Conservation (phyloP, 2,113 vertebrate species). For the Serinus canaria region DNA sequence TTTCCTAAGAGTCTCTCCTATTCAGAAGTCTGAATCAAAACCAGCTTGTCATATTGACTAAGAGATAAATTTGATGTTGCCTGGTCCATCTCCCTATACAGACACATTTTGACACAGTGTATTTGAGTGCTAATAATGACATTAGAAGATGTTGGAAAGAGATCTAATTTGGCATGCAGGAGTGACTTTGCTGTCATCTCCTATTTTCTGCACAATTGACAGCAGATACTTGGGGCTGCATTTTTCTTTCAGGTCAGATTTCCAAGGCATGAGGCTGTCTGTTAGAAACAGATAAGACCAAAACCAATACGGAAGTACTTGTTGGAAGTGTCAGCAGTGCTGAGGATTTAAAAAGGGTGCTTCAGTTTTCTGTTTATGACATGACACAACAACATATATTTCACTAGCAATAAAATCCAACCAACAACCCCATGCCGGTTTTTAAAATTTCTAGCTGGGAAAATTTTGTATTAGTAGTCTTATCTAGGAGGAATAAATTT, state of each 20-base stretch:
- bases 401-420: constrained; percentile 63
- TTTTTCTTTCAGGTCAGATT: constrained; percentile 83
- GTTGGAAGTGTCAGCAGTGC: constrained; percentile 73
- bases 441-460: constrained; percentile 52
- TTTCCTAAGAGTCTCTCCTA: background rate
- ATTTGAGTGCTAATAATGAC: constrained; percentile 87
- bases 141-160: constrained; percentile 81
- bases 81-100: constrained; percentile 70
- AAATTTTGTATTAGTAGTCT: constrained; percentile 36
- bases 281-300: constrained; percentile 80
- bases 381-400: constrained; percentile 65
- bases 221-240: constrained; percentile 80
- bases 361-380: constrained; percentile 72
- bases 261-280: constrained; percentile 77
- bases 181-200: constrained; percentile 82
- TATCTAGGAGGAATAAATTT: constrained; percentile 10
- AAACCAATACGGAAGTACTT: constrained; percentile 70
- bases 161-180: constrained; percentile 83
- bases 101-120: constrained; percentile 79
- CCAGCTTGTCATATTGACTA: constrained; percentile 71
- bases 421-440: constrained; percentile 40
- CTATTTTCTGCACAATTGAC: constrained; percentile 84
- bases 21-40: constrained; percentile 62
- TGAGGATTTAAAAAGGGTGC: constrained; percentile 71
- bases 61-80: constrained; percentile 66